phyloP scores from a whole-genome alignment of 2,888 invertebrate species.

The Chouioia cunea region DNA sequence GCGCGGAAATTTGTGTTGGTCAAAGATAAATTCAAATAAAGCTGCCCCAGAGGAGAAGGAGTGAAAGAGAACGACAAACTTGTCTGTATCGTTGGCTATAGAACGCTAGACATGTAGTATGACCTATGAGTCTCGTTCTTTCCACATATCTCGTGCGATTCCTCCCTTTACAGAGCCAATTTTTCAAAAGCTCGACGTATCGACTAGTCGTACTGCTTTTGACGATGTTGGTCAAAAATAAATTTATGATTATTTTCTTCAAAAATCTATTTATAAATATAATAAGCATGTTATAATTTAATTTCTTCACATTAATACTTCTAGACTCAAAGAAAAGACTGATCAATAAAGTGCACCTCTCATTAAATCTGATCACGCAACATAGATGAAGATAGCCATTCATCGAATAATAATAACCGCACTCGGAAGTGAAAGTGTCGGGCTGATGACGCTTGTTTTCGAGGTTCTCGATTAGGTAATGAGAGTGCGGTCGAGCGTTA shows the following conservation, averaged over 20 bases:
- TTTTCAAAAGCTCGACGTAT: neutral
- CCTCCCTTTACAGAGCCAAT: neutral
- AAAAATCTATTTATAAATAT: no score
- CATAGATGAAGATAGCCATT: conserved; percentile 1
- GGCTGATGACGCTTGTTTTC: conserved; percentile 21
- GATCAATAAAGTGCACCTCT: no score
- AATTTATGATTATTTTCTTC: neutral
- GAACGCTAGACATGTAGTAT: conserved; percentile 11
- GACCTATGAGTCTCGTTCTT: neutral
- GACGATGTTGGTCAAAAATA: neutral
- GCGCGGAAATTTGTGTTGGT: conserved; percentile 50
- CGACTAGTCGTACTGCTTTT: no score
- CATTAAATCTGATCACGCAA: no score
- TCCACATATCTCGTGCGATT: neutral
- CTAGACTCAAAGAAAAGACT: no score
- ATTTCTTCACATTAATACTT: no score
- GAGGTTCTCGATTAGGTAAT: conserved; percentile 44
- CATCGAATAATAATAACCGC: conserved; percentile 27
- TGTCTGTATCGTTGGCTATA: neutral
- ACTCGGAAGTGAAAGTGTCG: conserved; percentile 40
- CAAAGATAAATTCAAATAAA: conserved; percentile 56
- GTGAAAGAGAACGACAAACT: neutral
- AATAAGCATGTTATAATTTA: no score
- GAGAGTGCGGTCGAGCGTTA: conserved; percentile 34
- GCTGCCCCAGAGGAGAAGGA: conserved; percentile 2